Conservation (phyloP, 1,140 invertebrate species). For the Campoletis sonorensis region DNA sequence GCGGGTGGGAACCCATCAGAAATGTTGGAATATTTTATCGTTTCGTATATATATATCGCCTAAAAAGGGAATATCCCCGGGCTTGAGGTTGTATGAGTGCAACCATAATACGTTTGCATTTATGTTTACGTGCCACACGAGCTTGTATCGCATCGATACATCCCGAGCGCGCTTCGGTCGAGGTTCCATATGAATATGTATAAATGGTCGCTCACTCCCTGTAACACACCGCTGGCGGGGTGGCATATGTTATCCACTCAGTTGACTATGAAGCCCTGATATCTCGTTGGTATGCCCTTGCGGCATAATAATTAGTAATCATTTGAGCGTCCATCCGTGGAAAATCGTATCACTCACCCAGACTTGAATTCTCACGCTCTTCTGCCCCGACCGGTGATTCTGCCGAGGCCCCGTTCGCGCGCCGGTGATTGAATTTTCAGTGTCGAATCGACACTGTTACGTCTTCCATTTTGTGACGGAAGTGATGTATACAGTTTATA, state of each 20-base stretch:
- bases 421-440: neutral
- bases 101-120: too few species aligned
- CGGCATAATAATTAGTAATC: slow-evolving; percentile 50
- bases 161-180: too few species aligned
- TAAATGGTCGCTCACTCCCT: slow-evolving; percentile 23
- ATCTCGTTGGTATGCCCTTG: slow-evolving; percentile 4
- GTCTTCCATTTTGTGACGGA: neutral
- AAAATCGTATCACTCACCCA: slow-evolving; percentile 41
- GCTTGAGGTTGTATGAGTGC: too few species aligned
- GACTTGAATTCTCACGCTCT: neutral
- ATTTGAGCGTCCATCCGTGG: slow-evolving; percentile 45
- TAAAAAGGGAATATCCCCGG: too few species aligned
- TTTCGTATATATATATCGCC: too few species aligned
- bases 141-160: too few species aligned
- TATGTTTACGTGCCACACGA: too few species aligned
- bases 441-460: neutral
- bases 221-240: neutral
- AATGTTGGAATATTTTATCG: too few species aligned
- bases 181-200: slow-evolving; percentile 30
- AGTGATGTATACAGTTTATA: neutral
- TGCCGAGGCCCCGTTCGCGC: neutral
- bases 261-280: slow-evolving; percentile 50
- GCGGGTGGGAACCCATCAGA: too few species aligned
- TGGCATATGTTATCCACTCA: slow-evolving; percentile 50
- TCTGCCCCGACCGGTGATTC: neutral